phyloP scores from a whole-genome alignment of 2,888 invertebrate species.

The Philhelius pedissequus region DNA sequence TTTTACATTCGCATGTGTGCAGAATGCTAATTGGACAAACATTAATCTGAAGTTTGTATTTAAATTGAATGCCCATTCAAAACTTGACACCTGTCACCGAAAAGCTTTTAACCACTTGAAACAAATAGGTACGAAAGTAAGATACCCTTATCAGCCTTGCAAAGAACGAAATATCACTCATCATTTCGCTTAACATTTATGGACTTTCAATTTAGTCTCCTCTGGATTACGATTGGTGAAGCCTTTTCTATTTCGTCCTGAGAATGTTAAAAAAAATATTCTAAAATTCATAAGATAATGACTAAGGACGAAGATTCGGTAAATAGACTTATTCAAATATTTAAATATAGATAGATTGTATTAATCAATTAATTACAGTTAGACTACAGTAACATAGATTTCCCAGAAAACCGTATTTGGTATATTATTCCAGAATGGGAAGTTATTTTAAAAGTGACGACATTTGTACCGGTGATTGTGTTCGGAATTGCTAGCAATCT shows the following conservation, averaged over 20 bases:
- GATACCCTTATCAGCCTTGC: constrained; percentile 46
- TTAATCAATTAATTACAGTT: constrained; percentile 76
- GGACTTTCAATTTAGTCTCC: constrained; percentile 14
- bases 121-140: background rate
- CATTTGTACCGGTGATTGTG: constrained; percentile 82
- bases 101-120: constrained; percentile 51
- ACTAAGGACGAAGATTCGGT: background rate
- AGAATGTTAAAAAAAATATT: background rate
- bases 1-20: background rate
- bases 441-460: constrained; percentile 82
- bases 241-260: background rate
- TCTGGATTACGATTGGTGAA: background rate
- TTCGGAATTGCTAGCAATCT: constrained; percentile 85
- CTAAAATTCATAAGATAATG: background rate
- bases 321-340: background rate
- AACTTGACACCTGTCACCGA: constrained; percentile 29
- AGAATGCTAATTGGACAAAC: no score
- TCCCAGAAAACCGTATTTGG: constrained; percentile 84
- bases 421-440: constrained; percentile 81
- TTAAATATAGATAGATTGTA: no score
- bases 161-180: background rate
- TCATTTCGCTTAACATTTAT: background rate
- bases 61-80: background rate
- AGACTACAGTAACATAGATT: constrained; percentile 74
- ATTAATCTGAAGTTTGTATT: background rate